phyloP scores from a whole-genome alignment of 2,797 vertebrate genomes.

The Pampus argenteus region DNA sequence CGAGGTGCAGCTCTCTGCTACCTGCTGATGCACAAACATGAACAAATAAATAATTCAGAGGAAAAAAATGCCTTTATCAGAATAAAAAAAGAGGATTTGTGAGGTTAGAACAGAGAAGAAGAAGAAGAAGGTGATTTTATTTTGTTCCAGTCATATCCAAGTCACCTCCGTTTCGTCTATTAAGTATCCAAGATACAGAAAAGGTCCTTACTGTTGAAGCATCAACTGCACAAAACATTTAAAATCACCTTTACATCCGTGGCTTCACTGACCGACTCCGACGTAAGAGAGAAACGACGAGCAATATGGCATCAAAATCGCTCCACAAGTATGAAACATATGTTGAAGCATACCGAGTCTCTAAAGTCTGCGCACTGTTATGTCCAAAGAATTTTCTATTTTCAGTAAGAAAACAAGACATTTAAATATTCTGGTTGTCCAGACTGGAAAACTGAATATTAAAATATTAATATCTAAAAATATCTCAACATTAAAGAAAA shows the following conservation, averaged over 20 bases:
- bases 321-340: too few species aligned
- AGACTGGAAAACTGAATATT: too few species aligned
- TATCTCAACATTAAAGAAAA: too few species aligned
- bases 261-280: not conserved
- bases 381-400: too few species aligned
- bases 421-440: too few species aligned
- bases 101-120: not conserved
- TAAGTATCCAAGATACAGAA: conserved; percentile 5
- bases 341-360: too few species aligned
- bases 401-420: too few species aligned
- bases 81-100: not conserved
- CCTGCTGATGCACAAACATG: conserved; percentile 62
- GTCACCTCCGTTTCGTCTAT: conserved; percentile 17
- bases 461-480: too few species aligned
- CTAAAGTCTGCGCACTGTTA: too few species aligned
- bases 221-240: conserved; percentile 7
- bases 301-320: conserved; percentile 19
- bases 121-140: conserved; percentile 9
- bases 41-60: conserved; percentile 41
- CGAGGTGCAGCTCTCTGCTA: conserved; percentile 26
- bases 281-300: not conserved
- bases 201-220: conserved; percentile 16
- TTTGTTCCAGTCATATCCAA: conserved; percentile 49
- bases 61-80: conserved; percentile 42
- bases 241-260: not conserved